Conservation (phyloP, 1,140 invertebrate genomes). For the Hetaerina americana region DNA sequence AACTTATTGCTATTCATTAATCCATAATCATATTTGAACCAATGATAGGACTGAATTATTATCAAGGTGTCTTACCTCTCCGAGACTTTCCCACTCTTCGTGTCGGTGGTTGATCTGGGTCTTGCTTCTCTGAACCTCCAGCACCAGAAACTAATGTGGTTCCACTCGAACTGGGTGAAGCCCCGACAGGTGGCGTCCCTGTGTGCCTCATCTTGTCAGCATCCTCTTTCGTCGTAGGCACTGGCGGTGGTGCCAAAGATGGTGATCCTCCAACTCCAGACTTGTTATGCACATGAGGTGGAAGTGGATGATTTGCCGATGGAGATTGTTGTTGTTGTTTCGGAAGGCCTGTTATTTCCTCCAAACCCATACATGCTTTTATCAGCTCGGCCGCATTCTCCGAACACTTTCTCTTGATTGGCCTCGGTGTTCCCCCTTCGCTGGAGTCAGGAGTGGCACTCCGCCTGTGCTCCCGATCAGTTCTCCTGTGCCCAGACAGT, state of each 20-base stretch:
- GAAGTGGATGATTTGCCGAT: background rate
- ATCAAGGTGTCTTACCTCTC: too few species aligned
- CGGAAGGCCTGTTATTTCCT: constrained; percentile 28
- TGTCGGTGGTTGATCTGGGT: background rate
- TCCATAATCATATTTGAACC: too few species aligned
- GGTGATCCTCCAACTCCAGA: background rate
- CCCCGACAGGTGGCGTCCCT: background rate
- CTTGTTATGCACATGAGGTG: background rate
- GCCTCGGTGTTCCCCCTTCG: constrained; percentile 20
- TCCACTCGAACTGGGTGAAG: background rate
- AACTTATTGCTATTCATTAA: too few species aligned
- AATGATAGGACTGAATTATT: too few species aligned
- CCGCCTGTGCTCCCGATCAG: constrained; percentile 6
- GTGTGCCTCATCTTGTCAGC: background rate
- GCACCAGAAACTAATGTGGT: background rate
- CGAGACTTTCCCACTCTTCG: background rate
- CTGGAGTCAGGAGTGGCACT: constrained; percentile 13
- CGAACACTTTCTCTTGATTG: constrained; percentile 47
- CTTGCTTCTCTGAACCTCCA: background rate
- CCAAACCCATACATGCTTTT: constrained; percentile 51
- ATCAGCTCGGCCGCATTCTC: constrained; percentile 52
- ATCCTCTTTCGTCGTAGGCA: background rate
- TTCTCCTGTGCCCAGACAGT: background rate
- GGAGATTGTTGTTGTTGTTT: background rate
- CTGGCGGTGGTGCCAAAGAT: background rate